phyloP scores from a whole-genome alignment of 2,797 vertebrate species.

The Rhinichthys osculus region DNA sequence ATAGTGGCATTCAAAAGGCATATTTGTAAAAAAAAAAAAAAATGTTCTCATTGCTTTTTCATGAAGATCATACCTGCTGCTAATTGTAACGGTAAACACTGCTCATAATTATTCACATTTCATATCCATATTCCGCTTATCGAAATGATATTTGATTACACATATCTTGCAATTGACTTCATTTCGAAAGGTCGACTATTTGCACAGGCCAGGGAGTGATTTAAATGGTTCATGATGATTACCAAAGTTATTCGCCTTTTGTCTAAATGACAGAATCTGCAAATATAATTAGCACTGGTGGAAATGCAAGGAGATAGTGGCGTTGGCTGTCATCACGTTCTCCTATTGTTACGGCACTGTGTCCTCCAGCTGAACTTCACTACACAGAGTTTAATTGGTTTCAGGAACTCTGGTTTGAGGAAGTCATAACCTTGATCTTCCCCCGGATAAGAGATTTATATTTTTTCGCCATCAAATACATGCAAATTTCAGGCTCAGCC shows the following conservation, averaged over 20 bases:
- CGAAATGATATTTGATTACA: constrained; percentile 62
- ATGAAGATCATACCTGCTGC: constrained; percentile 37
- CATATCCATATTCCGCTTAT: constrained; percentile 56
- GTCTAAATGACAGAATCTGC: constrained; percentile 80
- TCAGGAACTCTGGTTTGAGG: constrained; percentile 78
- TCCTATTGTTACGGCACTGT: constrained; percentile 73
- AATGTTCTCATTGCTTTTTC: neutral
- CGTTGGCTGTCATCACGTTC: constrained; percentile 69
- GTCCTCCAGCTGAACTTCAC: constrained; percentile 83
- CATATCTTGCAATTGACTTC: constrained; percentile 60
- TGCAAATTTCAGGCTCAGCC: constrained; percentile 71
- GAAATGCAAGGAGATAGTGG: constrained; percentile 71
- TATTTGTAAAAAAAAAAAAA: neutral
- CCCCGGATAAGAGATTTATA: constrained; percentile 73
- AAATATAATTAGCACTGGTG: constrained; percentile 79
- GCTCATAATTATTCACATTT: constrained; percentile 59
- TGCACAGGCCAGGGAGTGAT: constrained; percentile 56
- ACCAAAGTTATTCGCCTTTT: constrained; percentile 68
- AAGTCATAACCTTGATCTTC: constrained; percentile 84
- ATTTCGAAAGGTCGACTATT: constrained; percentile 63
- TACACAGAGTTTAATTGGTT: constrained; percentile 81
- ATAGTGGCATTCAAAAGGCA: constrained; percentile 23
- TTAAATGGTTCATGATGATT: constrained; percentile 71
- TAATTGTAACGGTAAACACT: constrained; percentile 44
- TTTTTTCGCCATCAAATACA: constrained; percentile 68